Evolutionary conservation across 2,113 vertebrate species (phyloP), one percentile per base, ranked within the genome.

Genomic region (Callaeas wilsoni): DNA sequence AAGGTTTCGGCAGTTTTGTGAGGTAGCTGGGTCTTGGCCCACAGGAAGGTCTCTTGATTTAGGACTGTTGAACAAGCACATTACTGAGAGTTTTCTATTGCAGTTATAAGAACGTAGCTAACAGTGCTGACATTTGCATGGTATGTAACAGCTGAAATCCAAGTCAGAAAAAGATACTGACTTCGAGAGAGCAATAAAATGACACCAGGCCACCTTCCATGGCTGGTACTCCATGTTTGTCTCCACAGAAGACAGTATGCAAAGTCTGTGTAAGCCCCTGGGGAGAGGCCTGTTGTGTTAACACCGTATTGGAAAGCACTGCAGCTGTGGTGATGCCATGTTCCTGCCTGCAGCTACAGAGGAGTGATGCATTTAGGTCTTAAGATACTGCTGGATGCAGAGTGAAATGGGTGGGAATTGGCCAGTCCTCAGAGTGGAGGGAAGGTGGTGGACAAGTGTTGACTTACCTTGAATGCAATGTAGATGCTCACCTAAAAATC

Each of bases 1-100:
- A 94, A 76, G 33, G 37, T n/a, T 96, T 94, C 90, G 95, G 74
- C 63, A 70, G 55, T 87, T 93, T 74, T 69, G 74, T 90, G 87
- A 87, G 55, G 67, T 76, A 73, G 70, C 39, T 76, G 67, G 16
- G 68, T 62, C 82, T 87, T 92, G 93, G 89, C 75, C 84, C 49
- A 57, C 13, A 57, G 49, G 35, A 85, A 84, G 10, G 29, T 53
- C 83, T 90, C 74, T 25, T 64, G 86, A 76, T 91, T 92, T 90
- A 94, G 39, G 46, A n/a, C 12, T 64, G 62, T 82, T 57, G 71
- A 93, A 88, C 47, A 84, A 67, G 42, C 49, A 91, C 35, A 20
- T 73, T 90, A 59, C 42, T 3, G 11, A 68, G 64, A 71, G 55
- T 47, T 85, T 87, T 91, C 81, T 85, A 10, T 76, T 91, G 42